Evolutionary conservation across 1,140 invertebrate species (phyloP), one percentile per base, ranked within the genome.

Genomic region (Drosophila teissieri): DNA sequence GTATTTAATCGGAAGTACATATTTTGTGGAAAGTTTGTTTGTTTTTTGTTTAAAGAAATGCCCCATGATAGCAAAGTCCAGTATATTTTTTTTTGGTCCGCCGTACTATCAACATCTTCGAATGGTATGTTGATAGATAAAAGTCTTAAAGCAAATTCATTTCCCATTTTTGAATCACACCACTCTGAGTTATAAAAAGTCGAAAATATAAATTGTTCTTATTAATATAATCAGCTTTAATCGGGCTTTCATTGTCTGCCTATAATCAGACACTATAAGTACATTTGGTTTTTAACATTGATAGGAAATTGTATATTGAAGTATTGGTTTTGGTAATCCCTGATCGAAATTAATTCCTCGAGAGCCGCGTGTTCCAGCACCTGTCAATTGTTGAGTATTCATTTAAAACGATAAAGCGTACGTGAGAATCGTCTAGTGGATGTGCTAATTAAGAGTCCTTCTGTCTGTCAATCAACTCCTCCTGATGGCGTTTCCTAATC

Each of bases 371-470:
- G 52, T 11, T 17, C 31, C 39, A 19, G 48, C 40, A 51, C 27
- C 39, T 51, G 55, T 58, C 57, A 62, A 48, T 44, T 72, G 10
- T 73, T 68, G 81, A 86, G 62, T 80, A 77, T 85, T 61, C 73
- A 49, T 65, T 64, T 78, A 74, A 51, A 17, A 40, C 61, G 69
- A 82, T 68, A 83, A 78, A 27, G 58, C 44, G 53, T 76, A 73
- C 67, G 57, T 80, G 78, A 80, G 81, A 60, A 73, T 85, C 80
- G 68, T 62, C n/a, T 15, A 49, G 54, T 37, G 52, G 62, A 5
- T 14, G 8, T 22, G 52, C 27, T 74, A 49, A 65, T 72, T 64
- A 72, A 78, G 48, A 31, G 60, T 83, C 40, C 55, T 57, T 78
- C 14, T 39, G 56, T 17, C 37, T 52, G 40, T 53, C 63, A 64